Conservation (phyloP, 2,113 vertebrate genomes). For the Conger conger region DNA sequence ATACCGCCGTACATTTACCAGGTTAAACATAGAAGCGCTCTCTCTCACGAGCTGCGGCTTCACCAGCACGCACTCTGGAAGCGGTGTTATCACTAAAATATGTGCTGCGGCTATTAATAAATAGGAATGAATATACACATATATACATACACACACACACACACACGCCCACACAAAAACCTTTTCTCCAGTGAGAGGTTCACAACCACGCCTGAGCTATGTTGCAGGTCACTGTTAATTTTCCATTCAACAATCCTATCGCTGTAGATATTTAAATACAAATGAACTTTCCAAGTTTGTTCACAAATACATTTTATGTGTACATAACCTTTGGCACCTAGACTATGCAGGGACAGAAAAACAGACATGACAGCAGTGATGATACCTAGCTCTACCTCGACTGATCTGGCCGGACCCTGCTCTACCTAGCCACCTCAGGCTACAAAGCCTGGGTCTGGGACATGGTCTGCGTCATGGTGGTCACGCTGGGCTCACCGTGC, state of each 20-base stretch:
- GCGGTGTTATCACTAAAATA: background rate
- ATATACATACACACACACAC: too few species aligned
- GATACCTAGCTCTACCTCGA: background rate
- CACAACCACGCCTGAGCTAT: too few species aligned
- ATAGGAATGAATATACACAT: too few species aligned
- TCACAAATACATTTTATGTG: background rate
- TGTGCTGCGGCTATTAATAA: background rate
- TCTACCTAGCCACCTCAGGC: background rate
- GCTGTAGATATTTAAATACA: too few species aligned
- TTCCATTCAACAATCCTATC: background rate
- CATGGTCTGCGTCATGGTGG: too few species aligned
- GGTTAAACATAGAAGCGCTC: background rate
- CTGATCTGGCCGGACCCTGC: too few species aligned
- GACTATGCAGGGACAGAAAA: background rate
- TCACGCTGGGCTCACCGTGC: slow-evolving; percentile 83
- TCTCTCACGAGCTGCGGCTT: background rate
- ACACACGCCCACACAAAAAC: too few species aligned
- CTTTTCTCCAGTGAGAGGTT: too few species aligned
- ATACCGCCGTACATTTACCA: background rate
- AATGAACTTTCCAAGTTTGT: too few species aligned
- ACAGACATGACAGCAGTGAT: background rate
- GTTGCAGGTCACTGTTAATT: background rate
- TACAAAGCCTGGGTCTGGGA: background rate
- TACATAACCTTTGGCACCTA: background rate
- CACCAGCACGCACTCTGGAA: background rate